Percentiles rank a stretch among this genome's conserved stretches.
phyloP scores from a whole-genome alignment of 2,113 vertebrate genomes.

The Eolophus roseicapilla region DNA sequence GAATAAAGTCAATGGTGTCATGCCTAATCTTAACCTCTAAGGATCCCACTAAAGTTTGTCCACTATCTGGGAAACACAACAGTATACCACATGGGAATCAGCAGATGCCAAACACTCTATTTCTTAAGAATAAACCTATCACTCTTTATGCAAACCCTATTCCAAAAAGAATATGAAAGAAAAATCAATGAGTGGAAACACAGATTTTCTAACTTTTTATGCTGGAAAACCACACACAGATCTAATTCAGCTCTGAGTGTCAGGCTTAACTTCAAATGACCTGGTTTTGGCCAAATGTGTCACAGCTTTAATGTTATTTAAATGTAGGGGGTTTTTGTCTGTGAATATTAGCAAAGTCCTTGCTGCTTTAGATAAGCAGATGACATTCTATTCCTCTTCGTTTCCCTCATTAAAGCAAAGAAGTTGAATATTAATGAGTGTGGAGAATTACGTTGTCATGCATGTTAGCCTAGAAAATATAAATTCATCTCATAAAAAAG shows the following conservation, averaged over 20 bases:
- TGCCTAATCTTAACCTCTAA: neutral
- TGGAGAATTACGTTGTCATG: conserved; percentile 77
- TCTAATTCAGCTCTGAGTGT: neutral
- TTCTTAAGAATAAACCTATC: neutral
- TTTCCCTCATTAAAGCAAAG: conserved; percentile 71
- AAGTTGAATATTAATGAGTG: conserved; percentile 73
- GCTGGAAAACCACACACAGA: neutral
- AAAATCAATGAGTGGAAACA: neutral
- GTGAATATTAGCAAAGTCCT: conserved; percentile 52
- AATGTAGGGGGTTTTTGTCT: neutral
- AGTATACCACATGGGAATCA: neutral
- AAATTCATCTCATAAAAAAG: conserved; percentile 75
- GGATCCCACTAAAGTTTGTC: neutral
- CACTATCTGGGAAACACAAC: neutral
- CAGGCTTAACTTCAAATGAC: conserved; percentile 16
- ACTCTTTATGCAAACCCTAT: neutral
- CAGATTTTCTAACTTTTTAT: neutral
- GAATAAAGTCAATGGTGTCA: fast-evolving
- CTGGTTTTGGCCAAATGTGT: conserved; percentile 29
- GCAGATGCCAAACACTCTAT: neutral
- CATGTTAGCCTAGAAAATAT: conserved; percentile 77
- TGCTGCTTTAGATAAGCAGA: conserved; percentile 72
- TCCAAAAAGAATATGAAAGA: neutral
- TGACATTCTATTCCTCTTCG: conserved; percentile 68
- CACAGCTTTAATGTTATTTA: conserved; percentile 18